These are phyloP conservation scores for Aplodontia rufa DNA, from an alignment of 2,113 vertebrate species.

Conservation along the genomic window DNA sequence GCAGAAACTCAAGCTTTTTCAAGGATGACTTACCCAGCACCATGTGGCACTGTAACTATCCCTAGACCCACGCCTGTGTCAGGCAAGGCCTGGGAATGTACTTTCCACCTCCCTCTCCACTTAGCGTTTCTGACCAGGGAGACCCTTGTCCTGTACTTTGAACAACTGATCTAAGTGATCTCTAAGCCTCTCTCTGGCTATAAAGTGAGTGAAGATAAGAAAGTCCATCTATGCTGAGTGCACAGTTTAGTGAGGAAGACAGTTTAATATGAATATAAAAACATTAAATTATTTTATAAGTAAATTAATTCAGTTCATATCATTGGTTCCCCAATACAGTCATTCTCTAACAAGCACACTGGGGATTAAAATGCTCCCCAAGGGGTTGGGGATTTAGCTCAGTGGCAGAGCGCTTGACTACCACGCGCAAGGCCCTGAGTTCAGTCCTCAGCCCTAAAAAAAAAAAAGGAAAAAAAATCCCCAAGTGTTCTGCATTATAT, in stretches of 20 bases:
- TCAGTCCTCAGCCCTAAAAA: too few species aligned
- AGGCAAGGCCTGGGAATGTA: neutral
- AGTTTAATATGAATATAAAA: neutral
- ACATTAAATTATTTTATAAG: neutral
- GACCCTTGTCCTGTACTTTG: too few species aligned
- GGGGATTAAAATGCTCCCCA: too few species aligned
- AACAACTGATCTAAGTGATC: neutral
- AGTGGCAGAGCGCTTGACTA: too few species aligned
- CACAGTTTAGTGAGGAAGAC: neutral
- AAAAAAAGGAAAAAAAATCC: too few species aligned
- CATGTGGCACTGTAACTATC: neutral
- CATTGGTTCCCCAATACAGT: neutral
- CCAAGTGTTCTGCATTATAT: neutral
- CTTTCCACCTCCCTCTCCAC: neutral
- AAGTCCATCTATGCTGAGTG: neutral
- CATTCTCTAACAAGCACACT: neutral
- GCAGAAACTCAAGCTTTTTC: neutral
- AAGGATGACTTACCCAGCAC: neutral
- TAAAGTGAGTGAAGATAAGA: neutral
- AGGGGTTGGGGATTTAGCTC: too few species aligned
- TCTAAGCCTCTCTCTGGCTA: neutral
- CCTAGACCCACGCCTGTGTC: neutral
- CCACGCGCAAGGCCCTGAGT: too few species aligned
- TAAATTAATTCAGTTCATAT: neutral
- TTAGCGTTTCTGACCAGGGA: neutral